Percentiles rank a stretch among this genome's conserved stretches.
Evolutionary conservation across 1,140 invertebrate genomes (phyloP).

Genomic region (Eurosta solidaginis): DNA sequence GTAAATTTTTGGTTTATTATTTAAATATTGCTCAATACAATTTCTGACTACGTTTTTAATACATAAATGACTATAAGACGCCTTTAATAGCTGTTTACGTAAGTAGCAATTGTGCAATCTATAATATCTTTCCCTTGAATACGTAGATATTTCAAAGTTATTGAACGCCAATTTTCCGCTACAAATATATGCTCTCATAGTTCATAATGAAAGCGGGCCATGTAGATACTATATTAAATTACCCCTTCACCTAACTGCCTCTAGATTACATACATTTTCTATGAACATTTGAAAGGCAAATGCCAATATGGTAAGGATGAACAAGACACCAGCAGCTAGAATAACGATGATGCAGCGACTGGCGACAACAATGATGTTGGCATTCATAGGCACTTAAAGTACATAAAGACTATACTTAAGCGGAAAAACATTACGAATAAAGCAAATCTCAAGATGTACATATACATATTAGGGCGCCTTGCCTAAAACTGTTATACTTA

Average conservation of each 20-base stretch:
- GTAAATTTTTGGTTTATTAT: no score
- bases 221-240: not conserved
- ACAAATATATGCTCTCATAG: not conserved
- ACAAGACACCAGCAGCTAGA: not conserved
- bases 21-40: no score
- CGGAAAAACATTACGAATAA: conserved; percentile 8
- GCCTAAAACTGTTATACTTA: no score
- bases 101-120: no score
- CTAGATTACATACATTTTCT: not conserved
- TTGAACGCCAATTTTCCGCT: conserved; percentile 10
- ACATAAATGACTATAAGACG: no score
- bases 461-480: no score
- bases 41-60: no score
- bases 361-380: conserved; percentile 19
- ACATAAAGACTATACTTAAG: not conserved
- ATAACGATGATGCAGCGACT: not conserved
- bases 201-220: not conserved
- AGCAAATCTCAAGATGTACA: conserved; percentile 7
- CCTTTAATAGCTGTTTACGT: no score
- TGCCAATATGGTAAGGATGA: not conserved
- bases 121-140: not conserved
- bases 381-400: conserved; percentile 22
- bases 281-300: not conserved
- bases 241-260: not conserved
- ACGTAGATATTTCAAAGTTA: not conserved